Evolutionary conservation across 1,140 invertebrate species (phyloP), one percentile per base, ranked within the genome.

Genomic region (Bombus soroeensis): DNA sequence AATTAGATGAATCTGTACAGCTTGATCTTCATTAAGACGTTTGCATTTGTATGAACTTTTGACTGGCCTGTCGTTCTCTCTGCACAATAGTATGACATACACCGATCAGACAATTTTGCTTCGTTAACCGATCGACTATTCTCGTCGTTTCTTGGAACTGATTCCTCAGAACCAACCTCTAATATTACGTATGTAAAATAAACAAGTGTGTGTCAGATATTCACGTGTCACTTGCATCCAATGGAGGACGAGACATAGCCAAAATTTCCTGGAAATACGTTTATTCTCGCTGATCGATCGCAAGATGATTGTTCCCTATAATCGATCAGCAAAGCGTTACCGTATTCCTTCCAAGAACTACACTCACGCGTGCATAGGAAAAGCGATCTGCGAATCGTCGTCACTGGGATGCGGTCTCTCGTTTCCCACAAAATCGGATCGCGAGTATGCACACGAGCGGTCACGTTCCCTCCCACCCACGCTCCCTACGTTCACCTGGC

Each of bases 381-480:
- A 34, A 78, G 39, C 59, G 10, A 41, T 32, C 34, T 28, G 28
- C n/a, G 13, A 32, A 32, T 66, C 47, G 47, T 53, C 47, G n/a
- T 32, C 13, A n/a, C 62, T 2, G 8, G 18, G 28, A 73, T n/a
- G 53, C 37, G 59, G 73, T 81, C 71, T 84, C 62, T 68, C 71
- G 83, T 84, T 91, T 90, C 85, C 88, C 84, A 85, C 57, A 77
- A 87, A 77, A 62, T 77, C 75, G 32, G 53, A 13, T 37, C 32
- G 32, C 34, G 37, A 71, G 37, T 8, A 25, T 68, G 66, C 66
- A 34, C 47, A 53, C 47, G 47, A 53, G 1, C 59, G 59, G 59
- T 62, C 59, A 62, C 59, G 59, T 62, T 62, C 28, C 28, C 59
- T 62, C 28, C 28, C 59, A 25, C 34, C 39, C 75, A n/a, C 34